Conservation (phyloP, 2,113 vertebrate species). For the Cyprinus carpio region DNA sequence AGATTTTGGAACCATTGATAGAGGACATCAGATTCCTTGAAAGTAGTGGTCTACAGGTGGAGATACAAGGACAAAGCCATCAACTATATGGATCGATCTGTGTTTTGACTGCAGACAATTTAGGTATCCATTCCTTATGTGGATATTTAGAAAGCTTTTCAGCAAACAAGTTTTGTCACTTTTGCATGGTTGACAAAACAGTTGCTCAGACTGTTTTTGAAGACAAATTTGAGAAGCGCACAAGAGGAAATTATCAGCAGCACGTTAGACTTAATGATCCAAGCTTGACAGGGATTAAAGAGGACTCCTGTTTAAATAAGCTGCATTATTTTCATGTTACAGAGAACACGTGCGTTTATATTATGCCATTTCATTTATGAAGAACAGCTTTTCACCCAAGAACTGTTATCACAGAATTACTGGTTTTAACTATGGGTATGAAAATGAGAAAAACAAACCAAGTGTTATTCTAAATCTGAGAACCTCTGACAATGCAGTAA, state of each 20-base stretch:
- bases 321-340: background rate
- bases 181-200: background rate
- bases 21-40: background rate
- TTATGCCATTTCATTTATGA: background rate
- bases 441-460: background rate
- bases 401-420: background rate
- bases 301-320: background rate
- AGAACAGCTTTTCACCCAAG: background rate
- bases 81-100: background rate
- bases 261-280: background rate
- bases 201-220: background rate
- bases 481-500: background rate
- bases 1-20: background rate
- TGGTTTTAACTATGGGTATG: background rate
- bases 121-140: background rate
- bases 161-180: background rate
- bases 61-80: background rate
- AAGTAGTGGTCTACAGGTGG: background rate
- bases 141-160: background rate
- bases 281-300: background rate
- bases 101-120: background rate
- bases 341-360: background rate
- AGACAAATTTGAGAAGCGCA: background rate
- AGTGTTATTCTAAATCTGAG: background rate
- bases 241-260: background rate